phyloP scores from a whole-genome alignment of 2,888 invertebrate species.

The Pteria penguin region DNA sequence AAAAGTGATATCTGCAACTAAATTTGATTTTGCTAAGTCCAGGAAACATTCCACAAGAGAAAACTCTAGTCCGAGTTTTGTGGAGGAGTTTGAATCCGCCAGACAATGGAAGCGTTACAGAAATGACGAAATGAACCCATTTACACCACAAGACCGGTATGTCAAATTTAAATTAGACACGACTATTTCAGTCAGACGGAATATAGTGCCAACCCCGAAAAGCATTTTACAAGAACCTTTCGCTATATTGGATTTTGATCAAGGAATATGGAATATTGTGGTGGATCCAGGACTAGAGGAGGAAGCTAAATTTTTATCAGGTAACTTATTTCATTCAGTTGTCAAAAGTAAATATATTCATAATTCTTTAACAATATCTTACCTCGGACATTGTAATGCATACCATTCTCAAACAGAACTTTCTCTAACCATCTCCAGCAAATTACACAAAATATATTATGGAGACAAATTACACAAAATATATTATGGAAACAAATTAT shows the following conservation, averaged over 20 bases:
- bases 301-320: too few species aligned
- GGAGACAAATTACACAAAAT: too few species aligned
- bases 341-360: too few species aligned
- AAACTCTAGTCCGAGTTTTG: conserved; percentile 50
- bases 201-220: conserved; percentile 48
- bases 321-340: too few species aligned
- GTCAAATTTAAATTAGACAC: conserved; percentile 28
- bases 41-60: background rate
- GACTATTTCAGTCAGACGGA: conserved; percentile 30
- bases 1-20: conserved; percentile 53
- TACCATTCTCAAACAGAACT: too few species aligned
- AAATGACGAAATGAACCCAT: conserved; percentile 63
- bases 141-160: conserved; percentile 56
- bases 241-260: background rate
- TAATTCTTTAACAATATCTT: too few species aligned
- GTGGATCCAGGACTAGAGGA: background rate
- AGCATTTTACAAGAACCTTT: background rate
- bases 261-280: background rate
- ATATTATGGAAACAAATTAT: too few species aligned
- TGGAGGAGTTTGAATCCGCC: conserved; percentile 52
- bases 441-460: too few species aligned
- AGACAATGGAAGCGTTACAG: conserved; percentile 63
- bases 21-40: conserved; percentile 18
- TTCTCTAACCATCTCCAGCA: too few species aligned
- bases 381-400: too few species aligned